Evolutionary conservation across 2,888 invertebrate genomes (phyloP), one percentile per base, ranked within the genome.

Genomic region (Drosophila demipolita): DNA sequence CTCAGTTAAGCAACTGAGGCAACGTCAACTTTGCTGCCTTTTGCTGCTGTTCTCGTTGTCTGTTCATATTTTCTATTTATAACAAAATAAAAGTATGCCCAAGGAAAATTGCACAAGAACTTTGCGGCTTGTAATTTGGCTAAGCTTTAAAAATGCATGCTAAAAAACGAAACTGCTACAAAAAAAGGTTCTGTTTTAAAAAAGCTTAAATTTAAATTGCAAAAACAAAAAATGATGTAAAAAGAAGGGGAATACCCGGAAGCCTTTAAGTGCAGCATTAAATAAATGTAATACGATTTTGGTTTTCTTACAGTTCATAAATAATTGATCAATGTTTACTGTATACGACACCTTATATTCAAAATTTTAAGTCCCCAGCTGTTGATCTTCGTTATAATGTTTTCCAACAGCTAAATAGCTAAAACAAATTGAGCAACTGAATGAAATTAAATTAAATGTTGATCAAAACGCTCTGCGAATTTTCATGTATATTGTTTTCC

Each of bases 1-100:
- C 84, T 87, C 86, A 87, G 86, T 87, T 87, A 87, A 86, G 80
- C 82, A 62, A 42, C 63, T 35, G 29, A 57, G 49, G 53, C 64
- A 36, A 57, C 33, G 52, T 54, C 67, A 75, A 73, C 74, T 55
- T 61, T 53, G 61, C 36, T 45, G 20, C 3, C 5, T 29, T 29
- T 29, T 17, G 17, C 17, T 36, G 36, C 1, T 42, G 12, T 12
- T 15, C 3, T 23, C 20, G 45, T 15, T 23, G 45, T 61, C 36
- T 26, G 11, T 12, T 29, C 42, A 45, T 33, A 20, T 35, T 26
- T 54, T 38, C n/a, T 55, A 23, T 36, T 20, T 35, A 53, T 29
- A 45, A 42, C 17, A 35, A 23, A 59, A n/a, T 17, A 42, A 36
- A 33, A 42, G n/a, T 45, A 7, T 33, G 17, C 20, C 20, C 15